Evolutionary conservation across 1,140 invertebrate species (phyloP), one percentile per base, ranked within the genome.

Genomic region (Solenopsis invicta): DNA sequence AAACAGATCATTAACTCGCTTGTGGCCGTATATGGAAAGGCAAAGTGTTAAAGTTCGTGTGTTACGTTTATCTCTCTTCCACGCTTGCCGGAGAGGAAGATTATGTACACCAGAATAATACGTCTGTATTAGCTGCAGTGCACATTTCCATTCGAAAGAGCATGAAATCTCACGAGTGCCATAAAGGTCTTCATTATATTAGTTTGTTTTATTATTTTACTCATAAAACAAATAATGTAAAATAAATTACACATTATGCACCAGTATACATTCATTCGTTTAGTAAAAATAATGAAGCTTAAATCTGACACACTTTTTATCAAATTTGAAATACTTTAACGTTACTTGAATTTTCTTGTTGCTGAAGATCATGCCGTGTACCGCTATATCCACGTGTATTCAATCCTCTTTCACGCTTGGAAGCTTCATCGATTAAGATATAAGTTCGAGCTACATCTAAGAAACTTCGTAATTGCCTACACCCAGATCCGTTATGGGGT

Each of bases 11-110:
- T 85, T 88, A 91, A 86, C 61, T 85, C 37, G 67, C 50, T 18
- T 29, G 52, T 45, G 45, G 24, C 34, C 21, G 10, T 52, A 64
- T n/a, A 84, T 66, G 89, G 45, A 62, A 89, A 74, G 74, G 69
- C 37, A 56, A 86, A 78, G 87, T 86, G 89, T 85, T 87, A 89
- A 89, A 87, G 85, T 89, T 90, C 76, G 74, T n/a, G 52, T 21
- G 21, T 34, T 54, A 48, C 48, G 61, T 86, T 86, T 59, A 62
- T 81, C 37, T 54, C 66, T 48, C 37, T 21, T 48, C 29, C 21
- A 41, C 61, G n/a, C 18, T 52, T 56, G 16, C 41, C 13, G 85
- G 61, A 86, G 61, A 86, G 41, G 87, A 91, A 78, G 56, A 71
- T 90, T 67, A 89, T 69, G 4, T 61, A 34, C 21, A 54, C 24